phyloP scores from a whole-genome alignment of 2,797 vertebrate species.

The Cichlasoma orientale region DNA sequence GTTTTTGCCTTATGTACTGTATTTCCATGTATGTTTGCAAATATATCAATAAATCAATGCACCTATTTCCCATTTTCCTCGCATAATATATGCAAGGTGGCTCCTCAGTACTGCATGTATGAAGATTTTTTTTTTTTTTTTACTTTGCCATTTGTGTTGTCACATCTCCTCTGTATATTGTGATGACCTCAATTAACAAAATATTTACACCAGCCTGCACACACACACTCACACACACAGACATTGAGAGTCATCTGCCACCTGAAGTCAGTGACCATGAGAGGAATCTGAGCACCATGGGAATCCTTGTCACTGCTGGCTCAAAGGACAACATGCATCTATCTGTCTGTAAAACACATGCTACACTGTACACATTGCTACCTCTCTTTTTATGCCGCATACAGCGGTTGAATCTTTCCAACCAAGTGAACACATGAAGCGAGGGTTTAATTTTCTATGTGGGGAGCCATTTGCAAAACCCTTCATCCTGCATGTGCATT shows the following conservation, averaged over 20 bases:
- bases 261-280: slow-evolving; percentile 34
- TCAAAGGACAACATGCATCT: slow-evolving; percentile 44
- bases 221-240: background rate
- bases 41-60: background rate
- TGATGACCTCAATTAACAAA: slow-evolving; percentile 26
- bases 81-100: background rate
- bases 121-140: slow-evolving; percentile 13
- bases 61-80: background rate
- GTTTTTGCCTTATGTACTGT: background rate
- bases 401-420: background rate
- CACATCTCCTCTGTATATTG: slow-evolving; percentile 26
- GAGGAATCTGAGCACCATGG: slow-evolving; percentile 43
- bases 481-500: slow-evolving; percentile 33
- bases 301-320: slow-evolving; percentile 30
- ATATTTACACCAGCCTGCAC: background rate
- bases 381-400: background rate
- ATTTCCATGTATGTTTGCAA: background rate
- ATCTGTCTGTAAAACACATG: slow-evolving; percentile 12
- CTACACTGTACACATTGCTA: background rate
- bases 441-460: slow-evolving; percentile 22
- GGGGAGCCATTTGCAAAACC: slow-evolving; percentile 30
- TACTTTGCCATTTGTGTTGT: slow-evolving; percentile 30
- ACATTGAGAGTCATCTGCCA: slow-evolving; percentile 19
- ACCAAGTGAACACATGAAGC: slow-evolving; percentile 7
- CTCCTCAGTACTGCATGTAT: background rate